Conservation (phyloP, 2,113 vertebrate species). For the Promerops cafer region DNA sequence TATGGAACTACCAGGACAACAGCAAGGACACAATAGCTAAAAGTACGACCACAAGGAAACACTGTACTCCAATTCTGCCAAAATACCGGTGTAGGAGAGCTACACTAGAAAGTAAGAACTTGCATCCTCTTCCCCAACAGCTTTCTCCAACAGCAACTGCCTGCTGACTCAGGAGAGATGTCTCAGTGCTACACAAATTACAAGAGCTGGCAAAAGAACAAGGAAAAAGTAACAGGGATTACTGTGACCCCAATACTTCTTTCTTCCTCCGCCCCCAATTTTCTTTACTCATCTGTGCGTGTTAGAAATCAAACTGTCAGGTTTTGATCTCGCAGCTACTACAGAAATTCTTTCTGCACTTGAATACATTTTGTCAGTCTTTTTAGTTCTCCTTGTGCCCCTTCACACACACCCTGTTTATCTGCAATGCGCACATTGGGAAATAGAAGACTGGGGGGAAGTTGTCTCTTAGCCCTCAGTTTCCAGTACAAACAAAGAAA, state of each 20-base stretch:
- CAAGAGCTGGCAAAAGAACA: not conserved
- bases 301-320: conserved; percentile 38
- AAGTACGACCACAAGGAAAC: not conserved
- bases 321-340: conserved; percentile 38
- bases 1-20: not conserved
- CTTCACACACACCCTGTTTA: not conserved
- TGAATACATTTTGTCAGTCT: conserved; percentile 1
- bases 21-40: not conserved
- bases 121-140: not conserved
- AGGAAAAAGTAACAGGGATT: conserved; percentile 17
- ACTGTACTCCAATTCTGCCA: not conserved
- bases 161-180: not conserved
- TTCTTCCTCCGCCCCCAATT: not conserved
- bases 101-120: not conserved
- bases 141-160: not conserved
- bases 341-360: not conserved
- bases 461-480: not conserved
- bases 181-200: not conserved
- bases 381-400: not conserved
- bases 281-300: conserved; percentile 18
- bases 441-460: not conserved
- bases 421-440: not conserved
- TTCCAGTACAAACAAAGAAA: not conserved
- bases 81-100: not conserved
- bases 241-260: conserved; percentile 1